A percentile compares a stretch with the other conserved stretches of the same genome.
These are phyloP conservation scores for Papilio helenus DNA, from an alignment of 1,140 invertebrate genomes.

Conservation along the genomic window DNA sequence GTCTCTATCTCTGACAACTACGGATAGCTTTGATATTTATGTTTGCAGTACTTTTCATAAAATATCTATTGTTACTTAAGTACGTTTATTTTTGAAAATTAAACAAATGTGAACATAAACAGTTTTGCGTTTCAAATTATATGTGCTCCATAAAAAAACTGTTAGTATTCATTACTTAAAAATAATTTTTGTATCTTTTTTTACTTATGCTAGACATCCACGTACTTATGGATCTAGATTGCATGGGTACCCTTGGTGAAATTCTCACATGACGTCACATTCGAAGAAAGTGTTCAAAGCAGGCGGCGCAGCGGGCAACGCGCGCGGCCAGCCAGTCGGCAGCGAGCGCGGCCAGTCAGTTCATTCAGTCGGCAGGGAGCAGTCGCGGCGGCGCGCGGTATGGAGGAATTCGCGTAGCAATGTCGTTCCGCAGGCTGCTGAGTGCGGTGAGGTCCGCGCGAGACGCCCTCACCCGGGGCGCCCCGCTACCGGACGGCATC, in stretches of 20 bases:
- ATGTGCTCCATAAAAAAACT: neutral
- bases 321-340: slow-evolving; percentile 28
- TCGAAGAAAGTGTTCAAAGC: slow-evolving; percentile 64
- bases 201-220: neutral
- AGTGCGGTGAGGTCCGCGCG: slow-evolving; percentile 70
- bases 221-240: neutral
- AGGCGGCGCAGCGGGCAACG: slow-evolving; percentile 41
- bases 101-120: neutral
- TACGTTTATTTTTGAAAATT: neutral
- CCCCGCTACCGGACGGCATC: slow-evolving; percentile 67
- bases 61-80: neutral
- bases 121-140: neutral
- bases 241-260: slow-evolving; percentile 49
- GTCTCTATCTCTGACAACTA: neutral
- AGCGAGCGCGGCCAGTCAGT: slow-evolving; percentile 11
- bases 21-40: neutral
- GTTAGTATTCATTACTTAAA: neutral
- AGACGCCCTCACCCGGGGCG: slow-evolving; percentile 64
- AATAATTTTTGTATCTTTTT: neutral
- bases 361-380: slow-evolving; percentile 50
- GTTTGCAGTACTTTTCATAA: neutral
- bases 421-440: slow-evolving; percentile 71
- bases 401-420: slow-evolving; percentile 59
- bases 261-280: slow-evolving; percentile 61
- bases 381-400: slow-evolving; percentile 54